These are phyloP conservation scores for Ctenicera cuprea DNA, from an alignment of 2,888 invertebrate genomes.

Conservation along the genomic window DNA sequence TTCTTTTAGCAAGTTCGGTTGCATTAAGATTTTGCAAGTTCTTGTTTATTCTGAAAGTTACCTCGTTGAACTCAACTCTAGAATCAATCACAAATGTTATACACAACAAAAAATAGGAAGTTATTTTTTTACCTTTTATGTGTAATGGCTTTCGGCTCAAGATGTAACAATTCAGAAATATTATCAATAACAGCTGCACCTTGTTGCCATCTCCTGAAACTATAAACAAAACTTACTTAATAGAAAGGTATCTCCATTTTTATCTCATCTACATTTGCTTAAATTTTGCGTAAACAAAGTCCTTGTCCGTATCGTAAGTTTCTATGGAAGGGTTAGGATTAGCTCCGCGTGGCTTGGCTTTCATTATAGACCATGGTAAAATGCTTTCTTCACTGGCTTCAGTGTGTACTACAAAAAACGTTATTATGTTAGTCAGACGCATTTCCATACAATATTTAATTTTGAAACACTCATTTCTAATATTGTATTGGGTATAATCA, in stretches of 20 bases:
- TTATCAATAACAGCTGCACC: conserved; percentile 83
- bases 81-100: conserved; percentile 66
- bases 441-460: too few species aligned
- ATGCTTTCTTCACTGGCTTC: conserved; percentile 36
- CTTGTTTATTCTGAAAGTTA: conserved; percentile 84
- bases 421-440: background rate
- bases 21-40: conserved; percentile 81
- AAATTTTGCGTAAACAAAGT: conserved; percentile 86
- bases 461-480: too few species aligned
- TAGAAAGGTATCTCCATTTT: background rate
- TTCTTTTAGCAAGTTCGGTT: conserved; percentile 78
- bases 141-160: conserved; percentile 78
- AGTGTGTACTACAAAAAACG: conserved; percentile 31
- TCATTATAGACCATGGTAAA: conserved; percentile 66
- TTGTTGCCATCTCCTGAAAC: conserved; percentile 81
- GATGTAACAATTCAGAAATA: conserved; percentile 81
- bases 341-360: conserved; percentile 69
- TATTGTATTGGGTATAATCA: too few species aligned
- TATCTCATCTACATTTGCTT: conserved; percentile 78
- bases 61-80: conserved; percentile 85
- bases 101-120: conserved; percentile 36
- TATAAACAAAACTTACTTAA: conserved; percentile 61
- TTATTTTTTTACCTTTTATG: conserved; percentile 76
- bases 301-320: conserved; percentile 81
- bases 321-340: conserved; percentile 66